Percentiles rank a stretch among this genome's conserved stretches.
phyloP scores from a whole-genome alignment of 2,888 invertebrate genomes.

The Cetonia aurata region DNA sequence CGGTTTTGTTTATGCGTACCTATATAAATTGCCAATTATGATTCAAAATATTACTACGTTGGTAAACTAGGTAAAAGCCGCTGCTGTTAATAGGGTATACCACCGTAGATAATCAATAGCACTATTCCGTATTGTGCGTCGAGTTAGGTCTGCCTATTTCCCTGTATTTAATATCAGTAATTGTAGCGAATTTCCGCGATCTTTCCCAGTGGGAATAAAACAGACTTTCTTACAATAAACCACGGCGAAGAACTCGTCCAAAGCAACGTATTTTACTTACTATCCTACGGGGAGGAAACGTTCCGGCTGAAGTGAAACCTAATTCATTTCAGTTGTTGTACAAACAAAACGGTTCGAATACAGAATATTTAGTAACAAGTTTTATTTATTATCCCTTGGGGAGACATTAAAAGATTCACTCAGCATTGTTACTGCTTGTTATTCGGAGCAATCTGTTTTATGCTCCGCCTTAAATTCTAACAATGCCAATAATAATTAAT shows the following conservation, averaged over 20 bases:
- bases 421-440: slow-evolving; percentile 32
- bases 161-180: no score
- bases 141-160: no score
- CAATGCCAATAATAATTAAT: no score
- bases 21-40: no score
- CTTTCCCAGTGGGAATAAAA: neutral
- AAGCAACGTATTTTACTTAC: slow-evolving; percentile 26
- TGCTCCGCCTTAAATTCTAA: slow-evolving; percentile 5
- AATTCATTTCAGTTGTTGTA: slow-evolving; percentile 44
- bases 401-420: slow-evolving; percentile 51
- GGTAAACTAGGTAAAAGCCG: no score
- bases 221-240: slow-evolving; percentile 3
- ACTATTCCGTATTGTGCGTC: no score
- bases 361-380: slow-evolving; percentile 48
- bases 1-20: no score
- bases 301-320: slow-evolving; percentile 30
- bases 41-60: no score
- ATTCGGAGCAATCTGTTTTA: slow-evolving; percentile 24
- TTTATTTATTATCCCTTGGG: slow-evolving; percentile 53
- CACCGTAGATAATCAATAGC: no score
- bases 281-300: slow-evolving; percentile 27
- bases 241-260: neutral
- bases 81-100: no score
- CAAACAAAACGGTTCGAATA: slow-evolving; percentile 47
- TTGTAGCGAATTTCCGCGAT: no score